Conservation (phyloP, 2,888 invertebrate species). For the Clunio marinus region DNA sequence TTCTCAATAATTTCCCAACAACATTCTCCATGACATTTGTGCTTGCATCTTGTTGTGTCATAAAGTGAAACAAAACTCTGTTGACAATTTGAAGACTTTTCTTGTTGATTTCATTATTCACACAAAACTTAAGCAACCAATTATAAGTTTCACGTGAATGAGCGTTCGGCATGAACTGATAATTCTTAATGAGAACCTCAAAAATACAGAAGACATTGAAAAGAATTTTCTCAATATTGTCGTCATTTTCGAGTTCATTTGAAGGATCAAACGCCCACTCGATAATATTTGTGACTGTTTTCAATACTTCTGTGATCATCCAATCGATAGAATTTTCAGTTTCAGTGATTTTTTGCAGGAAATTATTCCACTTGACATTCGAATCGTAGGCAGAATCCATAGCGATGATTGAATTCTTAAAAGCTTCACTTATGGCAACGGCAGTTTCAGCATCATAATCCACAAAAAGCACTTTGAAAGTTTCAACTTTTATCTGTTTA, state of each 20-base stretch:
- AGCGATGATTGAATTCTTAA: neutral
- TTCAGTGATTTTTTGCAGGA: neutral
- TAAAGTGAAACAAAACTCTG: neutral
- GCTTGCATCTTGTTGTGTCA: constrained; percentile 16
- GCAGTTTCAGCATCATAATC: neutral
- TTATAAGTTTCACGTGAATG: neutral
- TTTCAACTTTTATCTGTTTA: constrained; percentile 1
- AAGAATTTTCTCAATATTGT: neutral
- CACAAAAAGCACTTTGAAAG: neutral
- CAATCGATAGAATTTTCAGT: neutral
- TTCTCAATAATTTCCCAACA: neutral
- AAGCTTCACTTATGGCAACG: neutral
- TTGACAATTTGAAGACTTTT: neutral
- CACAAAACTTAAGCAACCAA: constrained; percentile 1
- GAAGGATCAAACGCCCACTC: constrained; percentile 16
- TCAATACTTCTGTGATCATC: neutral
- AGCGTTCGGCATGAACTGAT: neutral
- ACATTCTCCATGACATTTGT: neutral
- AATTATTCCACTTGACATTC: neutral
- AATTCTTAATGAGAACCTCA: neutral
- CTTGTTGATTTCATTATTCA: neutral
- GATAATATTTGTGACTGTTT: neutral
- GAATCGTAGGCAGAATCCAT: neutral
- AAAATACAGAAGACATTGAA: neutral
- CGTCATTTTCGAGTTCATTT: neutral